Conservation (phyloP, 1,140 invertebrate species). For the Proctacanthus coquilletti region DNA sequence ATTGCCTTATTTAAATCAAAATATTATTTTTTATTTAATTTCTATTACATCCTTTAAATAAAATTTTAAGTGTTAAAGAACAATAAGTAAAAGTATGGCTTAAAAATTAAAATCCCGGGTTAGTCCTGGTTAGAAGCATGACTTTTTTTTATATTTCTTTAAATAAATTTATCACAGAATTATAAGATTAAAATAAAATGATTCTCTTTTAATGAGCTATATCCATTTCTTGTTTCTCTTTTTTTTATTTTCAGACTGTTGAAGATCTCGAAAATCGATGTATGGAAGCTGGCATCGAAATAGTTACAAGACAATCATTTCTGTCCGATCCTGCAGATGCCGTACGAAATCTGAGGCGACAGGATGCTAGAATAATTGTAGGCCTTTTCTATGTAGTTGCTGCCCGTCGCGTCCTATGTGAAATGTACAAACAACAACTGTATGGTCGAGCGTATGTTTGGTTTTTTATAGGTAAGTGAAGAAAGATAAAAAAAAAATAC, state of each 20-base stretch:
- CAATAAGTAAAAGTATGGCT: too few species aligned
- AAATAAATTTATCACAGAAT: too few species aligned
- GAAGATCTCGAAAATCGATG: conserved; percentile 92
- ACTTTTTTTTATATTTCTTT: too few species aligned
- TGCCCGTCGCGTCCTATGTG: conserved; percentile 88
- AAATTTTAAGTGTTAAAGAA: too few species aligned
- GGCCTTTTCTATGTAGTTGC: conserved; percentile 92
- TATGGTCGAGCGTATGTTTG: conserved; percentile 96
- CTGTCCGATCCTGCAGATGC: conserved; percentile 92
- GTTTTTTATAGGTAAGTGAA: conserved; percentile 88
- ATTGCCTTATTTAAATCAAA: too few species aligned
- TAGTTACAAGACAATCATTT: conserved; percentile 92
- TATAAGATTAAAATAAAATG: conserved; percentile 2
- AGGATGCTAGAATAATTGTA: conserved; percentile 93
- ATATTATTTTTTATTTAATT: too few species aligned
- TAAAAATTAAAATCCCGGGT: too few species aligned
- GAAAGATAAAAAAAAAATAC: too few species aligned
- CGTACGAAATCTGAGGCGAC: conserved; percentile 78
- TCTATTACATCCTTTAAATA: too few species aligned
- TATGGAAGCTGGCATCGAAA: conserved; percentile 84
- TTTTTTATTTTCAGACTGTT: conserved; percentile 54
- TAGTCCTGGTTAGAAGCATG: too few species aligned
- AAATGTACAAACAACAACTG: conserved; percentile 87
- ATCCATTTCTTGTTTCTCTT: background rate
- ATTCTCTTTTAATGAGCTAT: background rate